phyloP scores from a whole-genome alignment of 2,113 vertebrate species.

The Python bivittatus region DNA sequence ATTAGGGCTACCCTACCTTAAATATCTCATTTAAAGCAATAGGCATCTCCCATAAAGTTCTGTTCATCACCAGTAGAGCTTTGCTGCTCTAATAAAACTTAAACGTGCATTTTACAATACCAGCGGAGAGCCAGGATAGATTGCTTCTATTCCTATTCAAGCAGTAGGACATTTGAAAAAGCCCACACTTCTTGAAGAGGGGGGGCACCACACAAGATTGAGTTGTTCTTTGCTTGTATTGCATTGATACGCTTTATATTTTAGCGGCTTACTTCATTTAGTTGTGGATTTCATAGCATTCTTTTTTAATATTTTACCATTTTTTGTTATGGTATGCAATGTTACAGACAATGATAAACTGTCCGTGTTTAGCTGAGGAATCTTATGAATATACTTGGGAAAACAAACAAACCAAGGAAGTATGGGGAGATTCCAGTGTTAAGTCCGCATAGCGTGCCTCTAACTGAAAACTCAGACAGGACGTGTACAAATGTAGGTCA shows the following conservation, averaged over 20 bases:
- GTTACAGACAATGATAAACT: not conserved
- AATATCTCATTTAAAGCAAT: slow-evolving; percentile 3
- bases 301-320: not conserved
- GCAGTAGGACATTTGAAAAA: not conserved
- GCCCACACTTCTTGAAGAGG: not conserved
- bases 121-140: slow-evolving; percentile 28
- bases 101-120: slow-evolving; percentile 24
- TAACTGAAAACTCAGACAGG: not conserved
- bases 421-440: not conserved
- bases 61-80: slow-evolving; percentile 49
- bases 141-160: slow-evolving; percentile 40
- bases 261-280: not conserved
- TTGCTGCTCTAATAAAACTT: slow-evolving; percentile 42
- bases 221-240: not conserved
- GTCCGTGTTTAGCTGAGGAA: not conserved
- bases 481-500: not conserved
- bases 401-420: not conserved
- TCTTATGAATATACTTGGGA: not conserved
- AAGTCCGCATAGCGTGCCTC: not conserved
- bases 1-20: not conserved
- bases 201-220: not conserved
- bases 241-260: not conserved
- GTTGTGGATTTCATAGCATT: not conserved
- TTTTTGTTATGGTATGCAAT: not conserved
- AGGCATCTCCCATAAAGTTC: slow-evolving; percentile 50